A percentile compares a stretch with the other conserved stretches of the same genome.
Evolutionary conservation across 2,113 vertebrate species (phyloP).

Genomic region (Rhegmatorhina hoffmannsi): DNA sequence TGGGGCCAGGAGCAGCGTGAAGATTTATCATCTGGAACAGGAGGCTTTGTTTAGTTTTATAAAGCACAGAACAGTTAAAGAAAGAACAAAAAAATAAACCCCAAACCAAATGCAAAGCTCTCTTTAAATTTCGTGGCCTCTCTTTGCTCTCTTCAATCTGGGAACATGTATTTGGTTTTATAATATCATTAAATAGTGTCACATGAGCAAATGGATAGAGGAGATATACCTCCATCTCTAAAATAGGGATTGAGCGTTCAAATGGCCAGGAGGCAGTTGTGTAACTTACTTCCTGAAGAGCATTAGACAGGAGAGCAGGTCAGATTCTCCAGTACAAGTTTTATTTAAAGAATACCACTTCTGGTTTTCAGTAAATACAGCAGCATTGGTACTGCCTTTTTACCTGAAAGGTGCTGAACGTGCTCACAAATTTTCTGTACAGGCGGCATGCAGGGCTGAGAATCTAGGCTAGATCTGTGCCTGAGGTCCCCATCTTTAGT

Average conservation of each 20-base stretch:
- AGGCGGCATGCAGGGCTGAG: neutral
- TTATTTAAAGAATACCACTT: neutral
- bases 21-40: conserved; percentile 51
- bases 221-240: neutral
- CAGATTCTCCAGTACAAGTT: neutral
- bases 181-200: neutral
- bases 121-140: neutral
- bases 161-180: neutral
- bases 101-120: neutral
- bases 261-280: neutral
- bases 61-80: neutral
- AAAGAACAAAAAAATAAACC: conserved; percentile 21
- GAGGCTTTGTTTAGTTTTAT: conserved; percentile 36
- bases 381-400: neutral
- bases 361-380: neutral
- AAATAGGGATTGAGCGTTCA: neutral
- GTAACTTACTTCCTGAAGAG: neutral
- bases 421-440: neutral
- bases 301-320: neutral
- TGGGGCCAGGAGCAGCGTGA: neutral
- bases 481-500: neutral
- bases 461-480: neutral
- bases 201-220: neutral
- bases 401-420: neutral
- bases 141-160: neutral